A percentile compares a stretch with the other conserved stretches of the same genome.
These are phyloP conservation scores for Zapornia atra DNA, from an alignment of 2,113 vertebrate species.

Conservation along the genomic window DNA sequence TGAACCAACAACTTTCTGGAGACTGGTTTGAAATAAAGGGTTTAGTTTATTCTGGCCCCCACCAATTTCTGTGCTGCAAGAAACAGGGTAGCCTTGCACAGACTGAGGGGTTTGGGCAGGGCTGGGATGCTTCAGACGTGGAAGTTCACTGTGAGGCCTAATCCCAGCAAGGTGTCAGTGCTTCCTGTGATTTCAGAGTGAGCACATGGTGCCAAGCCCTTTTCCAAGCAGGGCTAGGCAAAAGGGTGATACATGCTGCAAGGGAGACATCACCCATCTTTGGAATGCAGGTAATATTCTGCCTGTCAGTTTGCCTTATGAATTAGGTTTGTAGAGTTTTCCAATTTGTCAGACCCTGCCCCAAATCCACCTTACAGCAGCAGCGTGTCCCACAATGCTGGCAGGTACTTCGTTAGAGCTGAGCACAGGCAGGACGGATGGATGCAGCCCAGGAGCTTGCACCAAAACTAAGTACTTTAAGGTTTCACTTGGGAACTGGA, in stretches of 20 bases:
- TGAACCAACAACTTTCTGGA: neutral
- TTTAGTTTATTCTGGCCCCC: neutral
- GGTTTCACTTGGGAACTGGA: neutral
- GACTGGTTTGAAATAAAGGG: neutral
- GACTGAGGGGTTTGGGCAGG: neutral
- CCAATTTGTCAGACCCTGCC: neutral
- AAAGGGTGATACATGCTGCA: fast-evolving
- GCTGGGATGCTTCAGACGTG: neutral
- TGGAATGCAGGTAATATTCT: too few relatives aligned
- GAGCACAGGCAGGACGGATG: neutral
- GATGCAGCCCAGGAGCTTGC: neutral
- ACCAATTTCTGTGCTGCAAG: neutral
- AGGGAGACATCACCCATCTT: neutral
- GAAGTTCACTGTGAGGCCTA: neutral
- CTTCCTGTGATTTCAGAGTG: neutral
- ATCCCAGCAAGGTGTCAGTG: neutral
- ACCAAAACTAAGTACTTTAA: neutral
- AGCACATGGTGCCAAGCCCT: fast-evolving
- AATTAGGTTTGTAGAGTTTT: neutral
- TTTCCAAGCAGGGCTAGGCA: fast-evolving
- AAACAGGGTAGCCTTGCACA: neutral
- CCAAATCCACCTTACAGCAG: neutral
- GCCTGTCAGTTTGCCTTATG: neutral
- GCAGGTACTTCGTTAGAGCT: fast-evolving
- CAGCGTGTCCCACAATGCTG: neutral